Base-by-base conservation (phyloP, 1,140 invertebrate genomes). In the Drosophila orena region DNA sequence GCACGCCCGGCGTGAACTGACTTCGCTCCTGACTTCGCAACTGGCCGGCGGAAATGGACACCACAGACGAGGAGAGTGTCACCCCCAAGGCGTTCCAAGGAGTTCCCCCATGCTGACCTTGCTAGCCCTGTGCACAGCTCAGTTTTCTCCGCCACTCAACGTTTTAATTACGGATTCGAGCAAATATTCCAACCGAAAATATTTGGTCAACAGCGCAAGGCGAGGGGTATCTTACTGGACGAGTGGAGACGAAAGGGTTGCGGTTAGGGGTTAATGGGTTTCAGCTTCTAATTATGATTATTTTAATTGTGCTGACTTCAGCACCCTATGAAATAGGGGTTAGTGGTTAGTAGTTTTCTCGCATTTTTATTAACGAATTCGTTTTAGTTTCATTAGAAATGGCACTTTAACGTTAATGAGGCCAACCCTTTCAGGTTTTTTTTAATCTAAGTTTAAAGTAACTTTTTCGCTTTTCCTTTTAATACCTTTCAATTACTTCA, bases 131-230 rank as follows among this genome's bases (percentile, higher is more conserved):
- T 78, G 79, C 55, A 60, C 43, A 43, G 52, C 22, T 64, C 77
- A 24, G 44, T 50, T 65, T 40, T 53, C 62, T 59, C 68, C 40
- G 35, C 20, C 30, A 74, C 38, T 70, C 15, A 52, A 24, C 17
- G 76, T 66, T 81, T 78, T 85, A 85, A 85, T 85, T 78, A 85
- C 64, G 74, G 69, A 85, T 88, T 85, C 73, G 42, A 47, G 70
- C 69, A 78, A 85, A 85, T 64, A 86, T 68, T 86, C 64, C 72
- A 66, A 15, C 35, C 22, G 44, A 44, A 77, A 81, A 52, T 77
- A 68, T 74, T 58, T 24, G 55, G 61, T 53, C 24, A 49, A 47
- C n/a, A 80, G 59, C 60, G 44, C 37, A 35, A 44, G 57, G 17
- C 34, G 24, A 38, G 17, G 37, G 15, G 12, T 14, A 58, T 38